Base-by-base conservation (phyloP, 2,888 invertebrate species). In the Liodrosophila aerea region DNA sequence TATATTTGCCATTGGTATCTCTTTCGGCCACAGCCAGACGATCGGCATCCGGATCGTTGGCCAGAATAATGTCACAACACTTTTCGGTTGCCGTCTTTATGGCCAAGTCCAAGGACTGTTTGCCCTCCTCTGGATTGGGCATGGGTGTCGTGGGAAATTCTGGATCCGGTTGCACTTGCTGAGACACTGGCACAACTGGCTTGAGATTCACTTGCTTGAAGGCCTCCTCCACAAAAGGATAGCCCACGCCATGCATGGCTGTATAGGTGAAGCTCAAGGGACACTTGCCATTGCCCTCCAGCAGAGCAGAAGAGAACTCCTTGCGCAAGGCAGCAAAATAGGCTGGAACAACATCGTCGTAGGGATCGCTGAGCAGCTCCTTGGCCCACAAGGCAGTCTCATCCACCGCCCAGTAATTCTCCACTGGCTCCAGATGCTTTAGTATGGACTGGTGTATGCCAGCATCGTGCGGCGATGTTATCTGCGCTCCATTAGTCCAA, bases 41-140 rank as follows among this genome's bases (percentile, higher is more conserved):
- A 91, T 99, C 99, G 0, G 99, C 99, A 90, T 99, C 99, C 0
- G 99, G 99, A 91, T 99, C 99, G 89, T 99, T 99, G 7, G 98
- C 98, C 44, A 99, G 91, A 73, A 99, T 96, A 4, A 98, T 91
- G 0, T 92, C 91, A 40, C 94, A 93, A 0, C 91, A 92, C 66
- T 92, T 91, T 45, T 91, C 88, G 81, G 95, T 93, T 0, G 99
- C 99, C 8, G 96, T 94, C 86, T 92, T 90, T 68, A 95, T 93
- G 34, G 97, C 93, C 34, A 97, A 90, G 76, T 93, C 92, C 67
- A 97, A 87, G 15, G 96, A 94, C 72, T 95, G 93, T 85, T 93
- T 93, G 0, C 97, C 97, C 91, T 99, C 99, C 88, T 99, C 99
- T 0, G 99, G 99, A 91, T 99, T 99, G 0, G 99, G 99, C 91